A percentile compares a stretch with the other conserved stretches of the same genome.
Evolutionary conservation across 2,888 invertebrate species (phyloP).

Genomic region (Tortrix viridana): DNA sequence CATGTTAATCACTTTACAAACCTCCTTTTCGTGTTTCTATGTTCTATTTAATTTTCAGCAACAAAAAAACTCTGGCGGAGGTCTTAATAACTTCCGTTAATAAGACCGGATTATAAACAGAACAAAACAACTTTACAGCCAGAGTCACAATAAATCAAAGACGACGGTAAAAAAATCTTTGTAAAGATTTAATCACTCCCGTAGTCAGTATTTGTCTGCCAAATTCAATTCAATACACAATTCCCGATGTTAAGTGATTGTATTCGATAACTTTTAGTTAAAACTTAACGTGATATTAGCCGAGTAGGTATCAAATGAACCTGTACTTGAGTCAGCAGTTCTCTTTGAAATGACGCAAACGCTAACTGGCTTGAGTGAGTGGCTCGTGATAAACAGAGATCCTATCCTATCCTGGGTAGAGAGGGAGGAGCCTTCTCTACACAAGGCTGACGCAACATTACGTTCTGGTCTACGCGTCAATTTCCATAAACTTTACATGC

Average conservation of each 20-base stretch:
- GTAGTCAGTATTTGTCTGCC: neutral
- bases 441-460: slow-evolving; percentile 39
- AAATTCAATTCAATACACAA: neutral
- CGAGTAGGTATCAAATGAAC: neutral
- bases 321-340: neutral
- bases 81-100: slow-evolving; percentile 59
- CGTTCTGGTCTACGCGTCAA: slow-evolving; percentile 43
- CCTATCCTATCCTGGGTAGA: neutral
- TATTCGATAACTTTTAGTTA: neutral
- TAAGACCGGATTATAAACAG: slow-evolving; percentile 58
- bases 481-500: no score
- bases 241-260: neutral
- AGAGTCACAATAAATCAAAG: slow-evolving; percentile 34
- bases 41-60: slow-evolving; percentile 26
- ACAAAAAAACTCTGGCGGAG: slow-evolving; percentile 46
- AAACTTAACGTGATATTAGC: neutral
- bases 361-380: neutral
- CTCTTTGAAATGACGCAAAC: neutral
- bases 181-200: neutral
- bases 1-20: slow-evolving; percentile 58
- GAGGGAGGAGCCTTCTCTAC: neutral
- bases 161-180: slow-evolving; percentile 1
- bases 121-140: slow-evolving; percentile 39
- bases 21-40: slow-evolving; percentile 22
- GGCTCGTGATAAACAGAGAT: neutral